Percentiles rank a stretch among this genome's conserved stretches.
Evolutionary conservation across 2,888 invertebrate species (phyloP).

Genomic region (Ormyrus rosae): DNA sequence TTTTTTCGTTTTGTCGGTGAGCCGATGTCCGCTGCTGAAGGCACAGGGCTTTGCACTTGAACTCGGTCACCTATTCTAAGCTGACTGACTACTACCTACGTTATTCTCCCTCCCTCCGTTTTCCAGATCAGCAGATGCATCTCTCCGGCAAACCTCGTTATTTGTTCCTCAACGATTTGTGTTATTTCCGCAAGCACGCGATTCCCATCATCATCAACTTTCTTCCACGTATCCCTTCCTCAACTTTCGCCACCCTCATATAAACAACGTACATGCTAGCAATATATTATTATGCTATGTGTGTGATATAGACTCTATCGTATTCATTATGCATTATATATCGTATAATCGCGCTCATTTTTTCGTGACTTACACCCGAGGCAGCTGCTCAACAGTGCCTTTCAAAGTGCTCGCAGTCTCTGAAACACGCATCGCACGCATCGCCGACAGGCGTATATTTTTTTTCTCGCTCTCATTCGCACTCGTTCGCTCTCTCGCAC

Average conservation of each 20-base stretch:
- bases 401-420: slow-evolving; percentile 54
- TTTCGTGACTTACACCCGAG: slow-evolving; percentile 60
- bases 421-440: slow-evolving; percentile 50
- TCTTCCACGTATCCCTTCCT: slow-evolving; percentile 46
- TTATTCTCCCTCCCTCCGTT: slow-evolving; percentile 36
- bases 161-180: slow-evolving; percentile 47
- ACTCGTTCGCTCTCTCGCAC: background rate
- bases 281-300: slow-evolving; percentile 76
- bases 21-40: slow-evolving; percentile 76
- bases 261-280: slow-evolving; percentile 74
- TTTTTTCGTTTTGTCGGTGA: slow-evolving; percentile 71
- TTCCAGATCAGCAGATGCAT: slow-evolving; percentile 51
- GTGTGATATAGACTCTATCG: slow-evolving; percentile 75
- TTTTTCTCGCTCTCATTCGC: slow-evolving; percentile 2
- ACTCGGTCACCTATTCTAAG: slow-evolving; percentile 75
- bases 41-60: slow-evolving; percentile 76
- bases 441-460: slow-evolving; percentile 33
- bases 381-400: slow-evolving; percentile 73
- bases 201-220: slow-evolving; percentile 28
- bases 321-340: slow-evolving; percentile 70
- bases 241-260: slow-evolving; percentile 61
- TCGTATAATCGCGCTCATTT: slow-evolving; percentile 66
- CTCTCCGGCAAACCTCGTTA: slow-evolving; percentile 35
- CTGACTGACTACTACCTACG: slow-evolving; percentile 63
- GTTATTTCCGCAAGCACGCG: slow-evolving; percentile 36